Evolutionary conservation across 2,888 invertebrate species (phyloP).

Genomic region (Cheilosia soror): DNA sequence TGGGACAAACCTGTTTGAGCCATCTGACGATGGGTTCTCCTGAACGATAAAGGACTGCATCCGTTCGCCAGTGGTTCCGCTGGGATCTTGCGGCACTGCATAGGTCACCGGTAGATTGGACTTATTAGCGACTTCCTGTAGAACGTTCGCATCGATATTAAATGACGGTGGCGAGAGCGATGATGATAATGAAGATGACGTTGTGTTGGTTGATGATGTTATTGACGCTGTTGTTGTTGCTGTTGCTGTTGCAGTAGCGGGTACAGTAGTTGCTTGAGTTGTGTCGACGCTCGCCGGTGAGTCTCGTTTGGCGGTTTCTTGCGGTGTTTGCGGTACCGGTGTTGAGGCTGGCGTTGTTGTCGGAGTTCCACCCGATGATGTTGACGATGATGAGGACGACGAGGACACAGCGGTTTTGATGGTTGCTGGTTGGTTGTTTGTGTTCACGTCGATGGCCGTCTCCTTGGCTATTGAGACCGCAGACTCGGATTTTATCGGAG

Average conservation of each 20-base stretch:
- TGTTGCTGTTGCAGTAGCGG: conserved; percentile 63
- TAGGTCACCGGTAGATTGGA: conserved; percentile 86
- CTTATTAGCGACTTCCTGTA: conserved; percentile 81
- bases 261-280: conserved; percentile 61
- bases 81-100: conserved; percentile 86
- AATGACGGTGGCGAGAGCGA: conserved; percentile 29
- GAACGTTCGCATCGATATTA: conserved; percentile 68
- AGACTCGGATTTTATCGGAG: conserved; percentile 78
- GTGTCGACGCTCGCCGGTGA: conserved; percentile 66
- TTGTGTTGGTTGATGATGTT: conserved; percentile 46
- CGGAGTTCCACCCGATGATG: conserved; percentile 82
- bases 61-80: conserved; percentile 83
- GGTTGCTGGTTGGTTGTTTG: conserved; percentile 59
- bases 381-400: conserved; percentile 83
- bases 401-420: conserved; percentile 64
- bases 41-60: conserved; percentile 97
- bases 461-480: conserved; percentile 86
- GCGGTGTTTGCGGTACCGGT: conserved; percentile 77
- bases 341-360: conserved; percentile 85
- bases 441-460: conserved; percentile 18
- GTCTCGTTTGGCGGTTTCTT: conserved; percentile 77
- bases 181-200: conserved; percentile 64
- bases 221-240: conserved; percentile 59
- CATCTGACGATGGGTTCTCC: conserved; percentile 83
- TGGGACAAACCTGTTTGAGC: conserved; percentile 89